Percentiles rank a stretch among this genome's conserved stretches.
phyloP scores from a whole-genome alignment of 30 jellyfish, hydroid and myxozoan species.

The Aurelia aurita complex sp. Pacific region DNA sequence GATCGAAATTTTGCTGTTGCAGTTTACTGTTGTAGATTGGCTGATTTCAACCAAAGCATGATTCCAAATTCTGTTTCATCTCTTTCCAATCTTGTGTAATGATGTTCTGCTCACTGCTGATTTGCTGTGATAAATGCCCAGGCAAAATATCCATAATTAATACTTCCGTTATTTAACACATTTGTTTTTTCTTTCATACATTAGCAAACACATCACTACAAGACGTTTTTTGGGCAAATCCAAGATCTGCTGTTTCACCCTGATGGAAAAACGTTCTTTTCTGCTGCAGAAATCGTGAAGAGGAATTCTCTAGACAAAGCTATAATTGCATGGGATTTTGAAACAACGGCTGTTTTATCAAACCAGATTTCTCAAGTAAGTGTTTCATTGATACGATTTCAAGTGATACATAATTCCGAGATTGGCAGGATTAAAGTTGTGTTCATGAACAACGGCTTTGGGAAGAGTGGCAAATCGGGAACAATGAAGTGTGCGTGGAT shows the following conservation, averaged over 20 bases:
- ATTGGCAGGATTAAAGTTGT: no score
- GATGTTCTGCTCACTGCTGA: no score
- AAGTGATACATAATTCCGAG: neutral
- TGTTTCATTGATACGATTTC: neutral
- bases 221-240: constrained; percentile 81
- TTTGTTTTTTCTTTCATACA: no score
- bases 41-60: no score
- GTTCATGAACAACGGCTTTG: neutral
- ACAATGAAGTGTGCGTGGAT: neutral
- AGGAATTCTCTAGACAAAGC: constrained; percentile 88
- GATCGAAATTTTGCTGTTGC: no score
- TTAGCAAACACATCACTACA: constrained; percentile 63
- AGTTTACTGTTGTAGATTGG: no score
- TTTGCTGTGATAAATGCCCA: no score
- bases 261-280: constrained; percentile 65
- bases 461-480: neutral
- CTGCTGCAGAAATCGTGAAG: constrained; percentile 81
- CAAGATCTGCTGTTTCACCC: constrained; percentile 91
- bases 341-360: constrained; percentile 76
- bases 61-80: no score
- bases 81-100: no score
- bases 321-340: constrained; percentile 90
- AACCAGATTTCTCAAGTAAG: constrained; percentile 91
- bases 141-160: no score
- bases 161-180: no score